These are phyloP conservation scores for Lophura swinhoii DNA, from an alignment of 2,797 vertebrate genomes.

Conservation along the genomic window DNA sequence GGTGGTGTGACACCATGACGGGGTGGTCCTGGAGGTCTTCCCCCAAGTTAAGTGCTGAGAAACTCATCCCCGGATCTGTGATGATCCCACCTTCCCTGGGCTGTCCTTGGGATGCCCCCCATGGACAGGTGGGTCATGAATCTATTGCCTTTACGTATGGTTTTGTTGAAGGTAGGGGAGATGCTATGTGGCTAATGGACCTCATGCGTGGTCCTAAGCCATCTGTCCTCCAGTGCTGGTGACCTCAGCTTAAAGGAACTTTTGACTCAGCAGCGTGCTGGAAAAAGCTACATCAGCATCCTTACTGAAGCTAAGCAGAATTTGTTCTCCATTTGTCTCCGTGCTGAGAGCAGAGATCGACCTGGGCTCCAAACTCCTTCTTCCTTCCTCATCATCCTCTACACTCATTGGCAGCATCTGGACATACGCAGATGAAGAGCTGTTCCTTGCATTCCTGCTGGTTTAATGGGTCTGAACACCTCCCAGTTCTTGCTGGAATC, in stretches of 20 bases:
- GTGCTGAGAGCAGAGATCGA: not conserved
- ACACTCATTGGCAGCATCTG: not conserved
- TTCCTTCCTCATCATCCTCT: not conserved
- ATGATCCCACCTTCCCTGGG: not conserved
- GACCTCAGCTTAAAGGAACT: not conserved
- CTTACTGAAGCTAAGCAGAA: not conserved
- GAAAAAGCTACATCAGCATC: not conserved
- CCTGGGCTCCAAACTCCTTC: not conserved
- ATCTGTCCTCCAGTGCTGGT: not conserved
- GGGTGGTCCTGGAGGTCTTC: fast-evolving
- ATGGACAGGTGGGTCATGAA: not conserved
- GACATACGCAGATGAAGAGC: not conserved
- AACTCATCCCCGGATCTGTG: fast-evolving
- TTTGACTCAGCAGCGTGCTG: too few species aligned
- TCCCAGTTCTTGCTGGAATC: conserved; percentile 1
- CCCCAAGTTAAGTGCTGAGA: not conserved
- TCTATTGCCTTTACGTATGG: too few species aligned
- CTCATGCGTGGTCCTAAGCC: not conserved
- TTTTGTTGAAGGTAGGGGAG: not conserved
- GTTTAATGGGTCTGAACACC: not conserved
- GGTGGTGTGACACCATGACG: fast-evolving
- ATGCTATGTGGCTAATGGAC: not conserved
- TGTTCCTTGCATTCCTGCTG: not conserved
- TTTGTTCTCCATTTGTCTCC: too few species aligned
- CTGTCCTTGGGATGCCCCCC: not conserved